These are phyloP conservation scores for Reinhardtius hippoglossoides DNA, from an alignment of 2,113 vertebrate genomes.

Conservation along the genomic window DNA sequence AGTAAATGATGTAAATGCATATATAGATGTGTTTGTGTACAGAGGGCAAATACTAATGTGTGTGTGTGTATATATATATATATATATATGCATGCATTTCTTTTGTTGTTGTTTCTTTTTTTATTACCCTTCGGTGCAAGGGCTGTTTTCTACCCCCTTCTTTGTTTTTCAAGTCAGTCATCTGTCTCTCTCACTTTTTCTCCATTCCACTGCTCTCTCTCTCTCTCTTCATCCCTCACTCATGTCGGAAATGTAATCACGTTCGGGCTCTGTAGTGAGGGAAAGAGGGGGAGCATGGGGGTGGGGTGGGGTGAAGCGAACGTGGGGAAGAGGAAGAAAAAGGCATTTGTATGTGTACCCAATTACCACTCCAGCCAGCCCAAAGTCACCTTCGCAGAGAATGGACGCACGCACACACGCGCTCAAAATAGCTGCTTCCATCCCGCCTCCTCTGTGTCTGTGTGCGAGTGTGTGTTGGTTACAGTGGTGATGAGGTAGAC, in stretches of 20 bases:
- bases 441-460: slow-evolving; percentile 52
- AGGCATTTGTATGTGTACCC: slow-evolving; percentile 83
- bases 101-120: slow-evolving; percentile 8
- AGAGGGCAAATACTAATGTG: slow-evolving; percentile 42
- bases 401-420: slow-evolving; percentile 65
- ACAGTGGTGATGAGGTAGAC: slow-evolving; percentile 74
- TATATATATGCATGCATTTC: slow-evolving; percentile 6
- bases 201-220: slow-evolving; percentile 47
- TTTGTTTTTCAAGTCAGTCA: slow-evolving; percentile 78
- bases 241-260: slow-evolving; percentile 80
- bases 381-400: slow-evolving; percentile 83
- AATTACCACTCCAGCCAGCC: slow-evolving; percentile 81
- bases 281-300: slow-evolving; percentile 18
- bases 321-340: slow-evolving; percentile 73
- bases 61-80: background rate
- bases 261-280: slow-evolving; percentile 57
- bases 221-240: slow-evolving; percentile 60
- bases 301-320: slow-evolving; percentile 52
- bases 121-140: slow-evolving; percentile 33
- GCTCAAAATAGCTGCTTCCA: slow-evolving; percentile 80
- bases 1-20: slow-evolving; percentile 65
- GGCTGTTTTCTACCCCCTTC: slow-evolving; percentile 54
- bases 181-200: slow-evolving; percentile 60
- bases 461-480: slow-evolving; percentile 54
- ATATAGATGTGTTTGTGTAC: slow-evolving; percentile 36